Conservation (phyloP, 2,797 vertebrate species). For the Jordanella pulchra region DNA sequence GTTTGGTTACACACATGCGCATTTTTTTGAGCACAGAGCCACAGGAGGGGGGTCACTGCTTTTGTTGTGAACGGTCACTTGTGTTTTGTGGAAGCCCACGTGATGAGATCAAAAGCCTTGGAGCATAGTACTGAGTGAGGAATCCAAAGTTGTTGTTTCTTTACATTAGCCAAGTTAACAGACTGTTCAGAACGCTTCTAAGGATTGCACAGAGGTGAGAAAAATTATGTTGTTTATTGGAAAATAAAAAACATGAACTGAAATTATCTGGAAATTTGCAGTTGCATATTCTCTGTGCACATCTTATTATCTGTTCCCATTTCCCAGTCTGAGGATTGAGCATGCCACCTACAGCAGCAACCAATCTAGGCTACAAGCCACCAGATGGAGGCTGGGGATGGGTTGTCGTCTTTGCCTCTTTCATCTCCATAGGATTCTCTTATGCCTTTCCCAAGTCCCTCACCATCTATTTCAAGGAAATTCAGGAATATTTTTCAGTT, state of each 20-base stretch:
- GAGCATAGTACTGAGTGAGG: conserved; percentile 27
- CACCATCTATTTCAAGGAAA: conserved; percentile 87
- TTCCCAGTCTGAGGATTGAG: conserved; percentile 42
- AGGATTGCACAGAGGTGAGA: conserved; percentile 46
- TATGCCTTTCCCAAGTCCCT: conserved; percentile 86
- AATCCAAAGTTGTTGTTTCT: conserved; percentile 6
- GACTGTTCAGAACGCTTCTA: conserved; percentile 15
- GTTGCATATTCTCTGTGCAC: conserved; percentile 27
- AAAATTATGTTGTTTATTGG: not conserved
- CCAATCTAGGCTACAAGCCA: conserved; percentile 69
- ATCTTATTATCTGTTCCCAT: conserved; percentile 34
- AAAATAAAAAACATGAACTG: not conserved
- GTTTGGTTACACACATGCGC: not conserved
- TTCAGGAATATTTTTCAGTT: conserved; percentile 87
- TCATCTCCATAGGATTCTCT: conserved; percentile 85
- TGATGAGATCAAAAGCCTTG: conserved; percentile 67
- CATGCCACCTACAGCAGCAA: conserved; percentile 72
- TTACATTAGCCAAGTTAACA: conserved; percentile 27
- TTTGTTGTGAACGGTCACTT: conserved; percentile 25
- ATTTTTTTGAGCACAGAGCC: not conserved
- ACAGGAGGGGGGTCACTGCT: conserved; percentile 11
- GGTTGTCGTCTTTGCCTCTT: conserved; percentile 77
- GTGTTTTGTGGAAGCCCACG: conserved; percentile 41
- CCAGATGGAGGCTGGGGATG: conserved; percentile 85
- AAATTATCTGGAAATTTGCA: conserved; percentile 23